Evolutionary conservation across 1,140 invertebrate species (phyloP), one percentile per base, ranked within the genome.

Genomic region (Drosophila pruinosa): DNA sequence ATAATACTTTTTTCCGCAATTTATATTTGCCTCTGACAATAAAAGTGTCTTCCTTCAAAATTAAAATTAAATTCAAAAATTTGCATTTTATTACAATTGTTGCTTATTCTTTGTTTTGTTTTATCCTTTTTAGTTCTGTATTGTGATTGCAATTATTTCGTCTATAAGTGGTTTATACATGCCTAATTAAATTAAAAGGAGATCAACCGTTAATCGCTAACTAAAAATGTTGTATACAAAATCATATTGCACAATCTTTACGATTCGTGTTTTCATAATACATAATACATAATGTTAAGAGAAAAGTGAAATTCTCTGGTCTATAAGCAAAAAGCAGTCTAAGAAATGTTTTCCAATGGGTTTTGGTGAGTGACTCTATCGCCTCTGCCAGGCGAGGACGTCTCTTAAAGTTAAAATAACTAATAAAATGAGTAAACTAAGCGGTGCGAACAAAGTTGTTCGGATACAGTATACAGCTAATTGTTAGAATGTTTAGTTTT

Each of bases 121-220:
- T 14, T n/a, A 6, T 8, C 39, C 45, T 53, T 45, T 10, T 31
- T 17, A 22, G n/a, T 12, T 41, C 31, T 4, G 31, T 34, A 4
- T 34, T 5, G 4, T 39, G 34, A 41, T 43, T 59, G 8, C 24
- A 57, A 28, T 67, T 5, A 4, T 41, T 61, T 59, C 15, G 53
- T 59, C 65, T 59, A 54, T 53, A 34, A 53, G 26, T 47, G 17
- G 19, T 47, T 34, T 39, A 28, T 26, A 24, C 48, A 62, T 61
- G 24, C 56, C 41, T 73, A 81, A 75, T 81, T 86, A 89, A 88
- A 89, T 88, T 88, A 88, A 82, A 54, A 82, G 82, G 82, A 88
- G 82, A 88, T 88, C 82, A 88, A 75, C 67, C 47, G 77, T 86
- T 81, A 69, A 70, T 62, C 43, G 65, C 43, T 63, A 72, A 72